Evolutionary conservation across 2,888 invertebrate genomes (phyloP), one percentile per base, ranked within the genome.

Genomic region (Andrena marginata): DNA sequence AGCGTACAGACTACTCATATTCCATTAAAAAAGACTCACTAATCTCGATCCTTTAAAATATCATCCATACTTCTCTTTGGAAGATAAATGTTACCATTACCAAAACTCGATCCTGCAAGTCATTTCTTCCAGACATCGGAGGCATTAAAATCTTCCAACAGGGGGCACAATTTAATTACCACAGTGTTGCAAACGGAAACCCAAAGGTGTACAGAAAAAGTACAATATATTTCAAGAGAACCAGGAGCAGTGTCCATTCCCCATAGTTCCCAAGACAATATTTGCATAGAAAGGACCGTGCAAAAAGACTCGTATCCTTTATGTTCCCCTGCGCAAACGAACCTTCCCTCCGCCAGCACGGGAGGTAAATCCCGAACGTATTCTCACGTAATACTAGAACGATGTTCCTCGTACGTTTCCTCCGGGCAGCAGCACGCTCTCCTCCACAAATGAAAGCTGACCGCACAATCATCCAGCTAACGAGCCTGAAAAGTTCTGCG

Each of bases 401-500:
- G 20, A 23, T 56, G 35, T 35, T 13, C 8, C 42, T 26, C 7
- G 31, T 2, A 4, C 13, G 16, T 65, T 20, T 31, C 20, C 16
- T 23, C 51, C 8, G n/a, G 13, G 42, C 26, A 6, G 33, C 10
- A 31, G 10, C n/a, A n/a, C n/a, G 63, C 8, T 59, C 60, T 63
- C 33, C 60, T 60, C 70, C 49, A 2, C 31, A 23, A 29, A 60
- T 48, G 33, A 56, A 31, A 70, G 26, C 33, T 20, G n/a, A 16
- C 23, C 33, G 54, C 5, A 10, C 65, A 56, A 67, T 67, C 48
- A 8, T 16, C 48, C 1, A 13, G 23, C 54, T 42, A 71, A 77
- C 42, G 71, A 68, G 20, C 29, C 29, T 63, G 8, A 49, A 73
- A 72, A 80, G 49, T 68, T 68, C 8, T 20, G 8, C 10, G 60